Percentiles rank a stretch among this genome's conserved stretches.
These are phyloP conservation scores for Camponotus fellah DNA, from an alignment of 2,888 invertebrate species.

Conservation along the genomic window DNA sequence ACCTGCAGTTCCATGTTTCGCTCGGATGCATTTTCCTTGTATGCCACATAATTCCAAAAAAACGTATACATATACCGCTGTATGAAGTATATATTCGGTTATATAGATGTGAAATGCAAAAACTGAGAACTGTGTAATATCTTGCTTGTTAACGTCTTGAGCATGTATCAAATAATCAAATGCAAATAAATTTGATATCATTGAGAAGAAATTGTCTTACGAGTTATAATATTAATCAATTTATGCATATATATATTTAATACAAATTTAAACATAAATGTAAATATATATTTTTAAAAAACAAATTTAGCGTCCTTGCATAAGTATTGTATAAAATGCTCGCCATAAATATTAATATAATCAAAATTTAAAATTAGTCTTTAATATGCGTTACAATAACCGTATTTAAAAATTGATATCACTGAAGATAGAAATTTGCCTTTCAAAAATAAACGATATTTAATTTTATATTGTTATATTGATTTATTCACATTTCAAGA, in stretches of 20 bases:
- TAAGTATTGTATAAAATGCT: slow-evolving; percentile 1
- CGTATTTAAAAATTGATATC: not conserved
- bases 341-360: not conserved
- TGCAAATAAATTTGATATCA: not conserved
- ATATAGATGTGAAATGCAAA: slow-evolving; percentile 1
- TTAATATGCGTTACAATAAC: not conserved
- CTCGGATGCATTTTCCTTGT: slow-evolving; percentile 61
- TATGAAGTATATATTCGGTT: not conserved
- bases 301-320: not conserved
- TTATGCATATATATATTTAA: too few relatives aligned
- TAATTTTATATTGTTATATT: not conserved
- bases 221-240: not conserved
- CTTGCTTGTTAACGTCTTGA: slow-evolving; percentile 36
- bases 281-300: not conserved
- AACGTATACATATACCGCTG: slow-evolving; percentile 17
- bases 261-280: too few relatives aligned
- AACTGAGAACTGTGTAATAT: slow-evolving; percentile 1
- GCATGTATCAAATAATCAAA: not conserved
- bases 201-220: not conserved
- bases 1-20: slow-evolving; percentile 57
- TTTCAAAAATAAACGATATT: not conserved
- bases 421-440: not conserved
- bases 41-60: slow-evolving; percentile 59
- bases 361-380: not conserved
- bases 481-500: not conserved